A percentile compares a stretch with the other conserved stretches of the same genome.
Conservation (phyloP, 2,113 vertebrate genomes). For the Gracilinanus agilis region DNA sequence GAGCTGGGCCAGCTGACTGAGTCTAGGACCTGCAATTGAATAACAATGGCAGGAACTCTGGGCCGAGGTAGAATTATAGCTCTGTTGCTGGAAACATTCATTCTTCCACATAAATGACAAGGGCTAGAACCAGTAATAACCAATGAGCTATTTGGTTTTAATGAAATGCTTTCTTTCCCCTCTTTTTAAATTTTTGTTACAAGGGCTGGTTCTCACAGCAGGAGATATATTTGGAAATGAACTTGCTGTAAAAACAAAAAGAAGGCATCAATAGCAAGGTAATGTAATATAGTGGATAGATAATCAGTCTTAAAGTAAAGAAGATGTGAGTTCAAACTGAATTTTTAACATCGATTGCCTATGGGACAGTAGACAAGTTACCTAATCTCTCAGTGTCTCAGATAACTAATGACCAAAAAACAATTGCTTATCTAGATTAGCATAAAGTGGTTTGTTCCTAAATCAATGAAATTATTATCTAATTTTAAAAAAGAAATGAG, state of each 20-base stretch:
- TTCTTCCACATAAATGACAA: not conserved
- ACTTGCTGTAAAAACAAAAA: not conserved
- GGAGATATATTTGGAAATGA: not conserved
- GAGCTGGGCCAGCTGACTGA: not conserved
- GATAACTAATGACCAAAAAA: not conserved
- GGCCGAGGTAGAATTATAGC: not conserved
- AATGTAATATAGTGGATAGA: not conserved
- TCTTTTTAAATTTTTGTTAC: not conserved
- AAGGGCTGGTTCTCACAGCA: not conserved
- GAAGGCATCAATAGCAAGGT: not conserved
- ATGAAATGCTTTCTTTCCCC: not conserved
- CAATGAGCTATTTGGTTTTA: not conserved
- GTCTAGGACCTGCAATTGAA: not conserved
- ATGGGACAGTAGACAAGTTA: not conserved
- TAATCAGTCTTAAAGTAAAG: not conserved
- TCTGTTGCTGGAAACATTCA: not conserved
- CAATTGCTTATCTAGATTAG: not conserved
- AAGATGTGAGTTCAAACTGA: not conserved
- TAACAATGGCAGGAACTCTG: not conserved
- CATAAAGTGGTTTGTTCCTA: not conserved
- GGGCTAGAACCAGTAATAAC: not conserved
- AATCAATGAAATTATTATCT: not conserved
- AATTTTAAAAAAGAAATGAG: not conserved
- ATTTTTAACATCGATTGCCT: not conserved
- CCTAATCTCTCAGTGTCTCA: not conserved